These are phyloP conservation scores for Brachionus manjavacas DNA, from an alignment of 1,140 invertebrate genomes.

Conservation along the genomic window DNA sequence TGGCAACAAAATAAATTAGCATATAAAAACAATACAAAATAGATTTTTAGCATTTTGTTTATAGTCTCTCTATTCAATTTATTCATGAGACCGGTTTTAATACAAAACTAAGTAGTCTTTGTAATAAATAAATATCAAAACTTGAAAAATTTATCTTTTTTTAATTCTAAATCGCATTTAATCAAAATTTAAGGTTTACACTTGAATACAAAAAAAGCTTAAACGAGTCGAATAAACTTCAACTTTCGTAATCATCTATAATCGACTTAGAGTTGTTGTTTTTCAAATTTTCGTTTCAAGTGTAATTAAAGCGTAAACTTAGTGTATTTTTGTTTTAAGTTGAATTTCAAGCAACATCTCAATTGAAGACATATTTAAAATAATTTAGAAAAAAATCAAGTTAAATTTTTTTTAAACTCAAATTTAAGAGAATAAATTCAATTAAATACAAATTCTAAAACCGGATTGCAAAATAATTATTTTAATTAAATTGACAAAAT, in stretches of 20 bases:
- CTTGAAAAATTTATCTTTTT: background rate
- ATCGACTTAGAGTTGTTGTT: background rate
- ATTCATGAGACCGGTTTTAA: background rate
- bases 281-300: background rate
- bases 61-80: background rate
- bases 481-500: too few species aligned
- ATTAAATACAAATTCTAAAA: background rate
- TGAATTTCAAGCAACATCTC: background rate
- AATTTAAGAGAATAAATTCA: background rate
- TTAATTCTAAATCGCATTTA: background rate
- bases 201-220: too few species aligned
- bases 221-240: background rate
- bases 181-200: background rate
- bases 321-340: background rate
- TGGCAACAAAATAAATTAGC: background rate
- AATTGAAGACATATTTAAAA: background rate
- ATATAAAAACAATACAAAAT: background rate
- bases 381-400: too few species aligned
- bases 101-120: background rate
- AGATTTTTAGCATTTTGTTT: background rate
- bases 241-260: background rate
- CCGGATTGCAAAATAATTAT: too few species aligned
- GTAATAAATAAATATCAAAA: background rate
- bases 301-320: background rate
- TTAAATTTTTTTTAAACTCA: too few species aligned